Conservation (phyloP, 2,888 invertebrate genomes). For the Adineta ricciae region DNA sequence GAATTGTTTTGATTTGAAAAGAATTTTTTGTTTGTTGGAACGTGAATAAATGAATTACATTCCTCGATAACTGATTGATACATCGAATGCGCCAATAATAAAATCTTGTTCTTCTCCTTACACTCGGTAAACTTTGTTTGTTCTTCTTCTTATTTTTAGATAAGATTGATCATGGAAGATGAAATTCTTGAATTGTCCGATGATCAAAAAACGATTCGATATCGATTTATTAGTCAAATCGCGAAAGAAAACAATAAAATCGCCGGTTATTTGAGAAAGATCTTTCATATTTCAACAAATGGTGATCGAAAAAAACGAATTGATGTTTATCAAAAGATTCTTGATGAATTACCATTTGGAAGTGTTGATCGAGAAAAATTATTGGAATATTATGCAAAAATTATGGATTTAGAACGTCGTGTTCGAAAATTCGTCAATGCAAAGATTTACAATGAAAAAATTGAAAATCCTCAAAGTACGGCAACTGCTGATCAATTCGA, state of each 20-base stretch:
- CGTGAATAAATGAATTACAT: too few relatives aligned
- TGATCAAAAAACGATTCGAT: background rate
- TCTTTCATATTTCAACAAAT: background rate
- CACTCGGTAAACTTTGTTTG: too few relatives aligned
- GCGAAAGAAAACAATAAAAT: background rate
- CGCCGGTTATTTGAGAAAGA: background rate
- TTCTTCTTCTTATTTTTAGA: background rate
- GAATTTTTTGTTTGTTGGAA: too few relatives aligned
- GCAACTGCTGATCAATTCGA: background rate
- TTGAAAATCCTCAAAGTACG: background rate
- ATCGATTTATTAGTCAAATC: background rate
- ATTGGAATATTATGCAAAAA: conserved; percentile 5
- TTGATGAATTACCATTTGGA: background rate
- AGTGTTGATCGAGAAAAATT: background rate
- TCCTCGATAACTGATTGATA: too few relatives aligned
- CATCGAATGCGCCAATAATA: too few relatives aligned
- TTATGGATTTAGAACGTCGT: conserved; percentile 22
- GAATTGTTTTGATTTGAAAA: too few relatives aligned
- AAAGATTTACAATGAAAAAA: conserved; percentile 1
- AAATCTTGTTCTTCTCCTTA: too few relatives aligned
- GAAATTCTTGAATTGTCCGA: background rate
- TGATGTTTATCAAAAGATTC: background rate
- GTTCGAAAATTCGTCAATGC: conserved; percentile 11
- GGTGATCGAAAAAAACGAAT: background rate
- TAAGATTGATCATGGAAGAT: background rate